Conservation (phyloP, 2,113 vertebrate genomes). For the Rhinolophus ferrumequinum region DNA sequence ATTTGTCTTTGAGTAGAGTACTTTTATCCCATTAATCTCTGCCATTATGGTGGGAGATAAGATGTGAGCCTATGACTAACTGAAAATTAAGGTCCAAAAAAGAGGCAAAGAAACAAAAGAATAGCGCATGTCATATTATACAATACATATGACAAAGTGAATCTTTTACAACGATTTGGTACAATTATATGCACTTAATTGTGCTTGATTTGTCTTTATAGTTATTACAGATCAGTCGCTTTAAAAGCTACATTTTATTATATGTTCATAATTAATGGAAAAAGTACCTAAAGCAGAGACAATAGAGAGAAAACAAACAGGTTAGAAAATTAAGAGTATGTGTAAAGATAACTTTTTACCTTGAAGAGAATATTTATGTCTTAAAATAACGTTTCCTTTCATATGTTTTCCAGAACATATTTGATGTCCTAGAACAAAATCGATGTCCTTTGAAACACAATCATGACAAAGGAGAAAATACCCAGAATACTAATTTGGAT, state of each 20-base stretch:
- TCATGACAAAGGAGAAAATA: background rate
- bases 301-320: background rate
- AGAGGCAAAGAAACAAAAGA: slow-evolving; percentile 80
- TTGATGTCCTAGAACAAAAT: background rate
- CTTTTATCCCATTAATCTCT: slow-evolving; percentile 89
- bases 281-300: background rate
- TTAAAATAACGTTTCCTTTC: background rate
- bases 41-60: slow-evolving; percentile 84
- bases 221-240: background rate
- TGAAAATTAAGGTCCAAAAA: slow-evolving; percentile 82
- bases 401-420: background rate
- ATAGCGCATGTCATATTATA: slow-evolving; percentile 75
- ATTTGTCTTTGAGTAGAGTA: slow-evolving; percentile 87
- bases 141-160: slow-evolving; percentile 78
- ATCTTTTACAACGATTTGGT: slow-evolving; percentile 77
- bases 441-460: background rate
- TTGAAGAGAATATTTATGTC: background rate
- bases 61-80: slow-evolving; percentile 83
- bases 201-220: slow-evolving; percentile 63
- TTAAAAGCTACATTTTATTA: slow-evolving; percentile 25
- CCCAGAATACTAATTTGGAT: background rate
- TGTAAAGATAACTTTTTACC: background rate
- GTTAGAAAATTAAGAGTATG: slow-evolving; percentile 4
- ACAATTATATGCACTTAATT: slow-evolving; percentile 73
- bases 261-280: background rate